Conservation (phyloP, 2,113 vertebrate genomes). For the Epinephelus fuscoguttatus region DNA sequence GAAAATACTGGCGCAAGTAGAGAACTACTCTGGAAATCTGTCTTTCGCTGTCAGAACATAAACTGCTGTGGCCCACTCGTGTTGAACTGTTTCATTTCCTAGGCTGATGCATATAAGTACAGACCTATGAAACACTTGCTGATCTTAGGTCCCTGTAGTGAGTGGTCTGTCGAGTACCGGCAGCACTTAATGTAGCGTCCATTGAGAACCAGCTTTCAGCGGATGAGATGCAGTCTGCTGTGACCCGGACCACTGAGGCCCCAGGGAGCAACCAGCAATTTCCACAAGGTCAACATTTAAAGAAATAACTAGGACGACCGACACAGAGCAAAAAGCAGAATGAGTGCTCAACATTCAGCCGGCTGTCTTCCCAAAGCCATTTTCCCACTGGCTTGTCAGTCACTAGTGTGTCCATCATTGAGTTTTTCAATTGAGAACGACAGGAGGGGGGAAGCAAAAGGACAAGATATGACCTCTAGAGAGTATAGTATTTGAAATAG, state of each 20-base stretch:
- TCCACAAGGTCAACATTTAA: conserved; percentile 81
- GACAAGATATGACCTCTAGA: conserved; percentile 57
- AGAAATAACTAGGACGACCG: conserved; percentile 69
- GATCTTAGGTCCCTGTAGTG: conserved; percentile 35
- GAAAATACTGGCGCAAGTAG: background rate
- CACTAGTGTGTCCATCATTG: conserved; percentile 41
- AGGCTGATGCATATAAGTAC: conserved; percentile 36
- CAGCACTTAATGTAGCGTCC: conserved; percentile 65
- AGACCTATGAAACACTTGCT: conserved; percentile 26
- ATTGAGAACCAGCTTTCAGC: conserved; percentile 52
- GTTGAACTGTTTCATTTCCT: conserved; percentile 35
- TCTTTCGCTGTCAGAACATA: conserved; percentile 1
- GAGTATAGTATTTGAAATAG: conserved; percentile 28
- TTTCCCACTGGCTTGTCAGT: conserved; percentile 54
- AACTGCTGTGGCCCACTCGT: background rate
- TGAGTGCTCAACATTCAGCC: conserved; percentile 51
- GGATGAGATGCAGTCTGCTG: conserved; percentile 68
- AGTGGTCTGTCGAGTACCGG: conserved; percentile 56
- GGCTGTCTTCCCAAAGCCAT: conserved; percentile 52
- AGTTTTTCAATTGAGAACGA: conserved; percentile 51
- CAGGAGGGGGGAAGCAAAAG: conserved; percentile 36
- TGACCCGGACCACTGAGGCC: conserved; percentile 61
- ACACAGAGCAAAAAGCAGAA: conserved; percentile 51
- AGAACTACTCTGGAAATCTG: background rate
- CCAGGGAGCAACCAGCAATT: conserved; percentile 76